Evolutionary conservation across 2,888 invertebrate genomes (phyloP).

Genomic region (Lottia scabra): DNA sequence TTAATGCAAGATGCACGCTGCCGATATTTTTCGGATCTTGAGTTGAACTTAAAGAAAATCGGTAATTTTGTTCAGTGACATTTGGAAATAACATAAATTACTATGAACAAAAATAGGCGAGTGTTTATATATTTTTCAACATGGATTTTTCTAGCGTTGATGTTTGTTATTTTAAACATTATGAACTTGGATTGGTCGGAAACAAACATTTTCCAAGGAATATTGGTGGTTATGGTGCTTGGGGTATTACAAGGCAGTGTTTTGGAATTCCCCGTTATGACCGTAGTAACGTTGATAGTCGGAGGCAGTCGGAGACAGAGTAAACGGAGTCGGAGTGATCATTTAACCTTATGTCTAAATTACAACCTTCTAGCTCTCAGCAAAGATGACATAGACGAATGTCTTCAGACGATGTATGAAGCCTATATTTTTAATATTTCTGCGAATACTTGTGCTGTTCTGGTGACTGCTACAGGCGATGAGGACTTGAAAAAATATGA

Average conservation of each 20-base stretch:
- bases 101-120: conserved; percentile 45
- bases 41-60: background rate
- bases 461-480: conserved; percentile 55
- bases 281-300: conserved; percentile 49
- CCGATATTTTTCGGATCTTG: no score
- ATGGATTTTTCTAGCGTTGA: conserved; percentile 49
- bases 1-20: no score
- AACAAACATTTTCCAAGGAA: conserved; percentile 48
- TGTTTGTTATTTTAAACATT: conserved; percentile 47
- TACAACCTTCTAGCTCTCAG: conserved; percentile 53
- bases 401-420: conserved; percentile 56
- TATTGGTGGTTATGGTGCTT: conserved; percentile 48
- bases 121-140: conserved; percentile 49
- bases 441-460: conserved; percentile 50
- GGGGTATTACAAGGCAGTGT: conserved; percentile 55
- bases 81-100: conserved; percentile 8
- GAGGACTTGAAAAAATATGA: conserved; percentile 49
- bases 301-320: conserved; percentile 44
- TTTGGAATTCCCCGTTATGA: conserved; percentile 54
- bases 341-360: conserved; percentile 48
- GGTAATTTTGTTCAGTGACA: background rate
- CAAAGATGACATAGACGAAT: conserved; percentile 56
- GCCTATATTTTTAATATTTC: conserved; percentile 57
- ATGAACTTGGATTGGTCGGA: conserved; percentile 55
- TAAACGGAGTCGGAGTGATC: conserved; percentile 35